Evolutionary conservation across 1,140 invertebrate species (phyloP).

Genomic region (Drosophila biarmipes): DNA sequence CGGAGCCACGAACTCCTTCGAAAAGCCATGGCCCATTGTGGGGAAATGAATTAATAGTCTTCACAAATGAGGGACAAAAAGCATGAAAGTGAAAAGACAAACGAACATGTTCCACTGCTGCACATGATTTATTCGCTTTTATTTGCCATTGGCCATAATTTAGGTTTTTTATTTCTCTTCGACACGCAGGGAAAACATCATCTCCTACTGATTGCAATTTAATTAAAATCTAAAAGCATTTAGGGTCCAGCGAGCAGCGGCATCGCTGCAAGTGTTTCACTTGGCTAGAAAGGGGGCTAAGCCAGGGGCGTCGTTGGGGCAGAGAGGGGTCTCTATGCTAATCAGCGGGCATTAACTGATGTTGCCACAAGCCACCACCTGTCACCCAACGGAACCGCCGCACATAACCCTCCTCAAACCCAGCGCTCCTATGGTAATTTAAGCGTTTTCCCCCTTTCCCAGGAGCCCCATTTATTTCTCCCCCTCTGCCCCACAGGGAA

Average conservation of each 20-base stretch:
- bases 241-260: slow-evolving; percentile 29
- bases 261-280: slow-evolving; percentile 56
- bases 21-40: slow-evolving; percentile 3
- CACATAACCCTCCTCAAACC: slow-evolving; percentile 12
- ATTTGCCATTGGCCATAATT: slow-evolving; percentile 31
- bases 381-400: slow-evolving; percentile 36
- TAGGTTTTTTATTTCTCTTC: slow-evolving; percentile 38
- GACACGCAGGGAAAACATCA: slow-evolving; percentile 39
- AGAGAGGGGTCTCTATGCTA: slow-evolving; percentile 45
- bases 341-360: slow-evolving; percentile 70
- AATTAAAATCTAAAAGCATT: slow-evolving; percentile 54
- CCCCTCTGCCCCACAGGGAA: slow-evolving; percentile 13
- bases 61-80: slow-evolving; percentile 12
- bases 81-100: slow-evolving; percentile 6
- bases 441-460: slow-evolving; percentile 38
- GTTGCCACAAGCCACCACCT: slow-evolving; percentile 49
- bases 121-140: slow-evolving; percentile 41
- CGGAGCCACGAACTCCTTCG: background rate
- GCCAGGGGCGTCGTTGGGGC: background rate
- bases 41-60: slow-evolving; percentile 36
- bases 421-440: slow-evolving; percentile 60
- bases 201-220: slow-evolving; percentile 52
- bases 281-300: slow-evolving; percentile 22
- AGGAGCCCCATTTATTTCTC: slow-evolving; percentile 12
- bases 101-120: slow-evolving; percentile 15